Evolutionary conservation across 2,797 vertebrate species (phyloP).

Genomic region (Chaenodraco wilsoni): DNA sequence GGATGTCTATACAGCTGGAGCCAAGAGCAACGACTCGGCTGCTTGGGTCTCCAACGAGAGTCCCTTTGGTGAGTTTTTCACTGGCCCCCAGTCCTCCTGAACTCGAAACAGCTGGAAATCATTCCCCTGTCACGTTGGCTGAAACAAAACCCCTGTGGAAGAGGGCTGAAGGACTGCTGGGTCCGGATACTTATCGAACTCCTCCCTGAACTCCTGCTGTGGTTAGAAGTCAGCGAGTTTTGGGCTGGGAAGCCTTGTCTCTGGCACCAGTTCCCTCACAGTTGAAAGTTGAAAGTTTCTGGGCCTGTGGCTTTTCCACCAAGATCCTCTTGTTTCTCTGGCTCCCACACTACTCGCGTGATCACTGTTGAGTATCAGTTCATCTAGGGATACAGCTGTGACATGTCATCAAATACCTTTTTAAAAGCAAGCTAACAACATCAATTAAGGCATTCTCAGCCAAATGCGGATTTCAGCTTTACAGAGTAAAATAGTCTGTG

Average conservation of each 20-base stretch:
- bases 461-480: constrained; percentile 25
- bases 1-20: constrained; percentile 68
- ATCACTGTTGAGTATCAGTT: constrained; percentile 23
- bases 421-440: constrained; percentile 11
- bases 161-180: constrained; percentile 31
- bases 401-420: constrained; percentile 6
- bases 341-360: constrained; percentile 17
- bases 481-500: constrained; percentile 22
- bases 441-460: constrained; percentile 5
- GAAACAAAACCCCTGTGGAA: constrained; percentile 51
- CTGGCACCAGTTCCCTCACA: constrained; percentile 48
- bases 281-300: constrained; percentile 47
- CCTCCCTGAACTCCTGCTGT: constrained; percentile 56
- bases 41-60: constrained; percentile 19
- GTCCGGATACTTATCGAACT: constrained; percentile 51
- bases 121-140: constrained; percentile 60
- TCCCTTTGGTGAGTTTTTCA: constrained; percentile 51
- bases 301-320: constrained; percentile 22
- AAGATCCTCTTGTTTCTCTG: constrained; percentile 20
- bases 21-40: constrained; percentile 21
- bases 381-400: constrained; percentile 33
- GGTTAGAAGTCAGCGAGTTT: constrained; percentile 60
- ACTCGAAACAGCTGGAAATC: constrained; percentile 63
- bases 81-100: constrained; percentile 36
- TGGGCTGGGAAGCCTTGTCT: constrained; percentile 57